Conservation (phyloP, 1,140 invertebrate species). For the Solen grandis region DNA sequence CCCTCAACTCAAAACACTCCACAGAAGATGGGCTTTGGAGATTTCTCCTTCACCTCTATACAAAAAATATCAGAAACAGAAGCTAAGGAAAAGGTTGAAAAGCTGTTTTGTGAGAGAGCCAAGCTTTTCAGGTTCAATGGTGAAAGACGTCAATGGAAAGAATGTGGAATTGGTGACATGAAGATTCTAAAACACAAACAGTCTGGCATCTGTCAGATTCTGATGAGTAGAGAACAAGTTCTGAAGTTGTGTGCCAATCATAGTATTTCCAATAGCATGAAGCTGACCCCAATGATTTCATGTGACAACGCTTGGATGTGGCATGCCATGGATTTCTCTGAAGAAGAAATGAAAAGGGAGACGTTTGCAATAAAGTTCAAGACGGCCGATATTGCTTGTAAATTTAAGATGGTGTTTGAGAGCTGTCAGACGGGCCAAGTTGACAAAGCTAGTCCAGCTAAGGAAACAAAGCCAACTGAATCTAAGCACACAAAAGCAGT, state of each 20-base stretch:
- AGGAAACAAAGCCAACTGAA: slow-evolving; percentile 11
- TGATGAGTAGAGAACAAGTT: slow-evolving; percentile 82
- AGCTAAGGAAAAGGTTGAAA: slow-evolving; percentile 90
- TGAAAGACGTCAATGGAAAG: slow-evolving; percentile 81
- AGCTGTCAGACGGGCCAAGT: slow-evolving; percentile 47
- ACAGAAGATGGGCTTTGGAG: slow-evolving; percentile 80
- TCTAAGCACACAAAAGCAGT: background rate
- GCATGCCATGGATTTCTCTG: slow-evolving; percentile 86
- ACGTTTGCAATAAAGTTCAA: slow-evolving; percentile 92
- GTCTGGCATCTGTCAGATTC: slow-evolving; percentile 68
- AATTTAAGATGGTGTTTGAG: slow-evolving; percentile 72
- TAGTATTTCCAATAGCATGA: slow-evolving; percentile 74
- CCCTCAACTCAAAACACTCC: too few relatives aligned
- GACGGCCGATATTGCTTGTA: slow-evolving; percentile 86
- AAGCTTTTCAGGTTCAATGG: slow-evolving; percentile 77
- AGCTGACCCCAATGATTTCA: slow-evolving; percentile 71
- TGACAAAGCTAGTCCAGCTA: background rate
- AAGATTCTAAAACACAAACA: slow-evolving; percentile 76
- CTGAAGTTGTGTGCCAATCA: slow-evolving; percentile 82
- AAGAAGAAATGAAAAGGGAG: slow-evolving; percentile 87
- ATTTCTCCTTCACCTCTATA: slow-evolving; percentile 87
- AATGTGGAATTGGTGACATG: slow-evolving; percentile 81
- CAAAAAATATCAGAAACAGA: slow-evolving; percentile 82
- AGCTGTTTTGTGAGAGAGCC: slow-evolving; percentile 83
- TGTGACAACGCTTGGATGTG: slow-evolving; percentile 78